phyloP scores from a whole-genome alignment of 2,888 invertebrate genomes.

The Caenorhabditis imperialis region DNA sequence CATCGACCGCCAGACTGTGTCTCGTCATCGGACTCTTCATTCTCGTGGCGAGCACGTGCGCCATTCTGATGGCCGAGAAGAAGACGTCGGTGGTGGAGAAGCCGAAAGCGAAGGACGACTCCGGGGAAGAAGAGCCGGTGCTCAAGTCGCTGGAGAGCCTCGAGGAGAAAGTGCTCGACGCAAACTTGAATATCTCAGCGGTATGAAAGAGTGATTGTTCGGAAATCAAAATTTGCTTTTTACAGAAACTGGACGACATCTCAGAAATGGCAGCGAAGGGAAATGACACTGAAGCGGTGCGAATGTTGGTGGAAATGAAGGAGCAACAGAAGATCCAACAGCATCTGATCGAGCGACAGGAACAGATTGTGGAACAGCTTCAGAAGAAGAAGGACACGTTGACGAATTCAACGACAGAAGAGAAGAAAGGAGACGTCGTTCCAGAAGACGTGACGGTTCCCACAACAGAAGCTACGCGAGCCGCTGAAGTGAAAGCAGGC shows the following conservation, averaged over 20 bases:
- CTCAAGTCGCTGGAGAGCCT: constrained; percentile 64
- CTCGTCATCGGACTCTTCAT: constrained; percentile 88
- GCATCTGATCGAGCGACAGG: constrained; percentile 66
- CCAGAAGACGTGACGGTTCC: too few species aligned
- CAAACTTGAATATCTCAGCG: constrained; percentile 69
- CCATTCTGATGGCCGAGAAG: constrained; percentile 82
- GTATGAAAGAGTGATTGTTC: constrained; percentile 16
- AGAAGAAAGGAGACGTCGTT: too few species aligned
- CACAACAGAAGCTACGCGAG: too few species aligned
- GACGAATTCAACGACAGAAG: too few species aligned
- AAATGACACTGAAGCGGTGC: constrained; percentile 64
- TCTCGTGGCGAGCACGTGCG: constrained; percentile 91
- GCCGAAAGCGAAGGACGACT: constrained; percentile 55
- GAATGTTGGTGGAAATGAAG: constrained; percentile 66
- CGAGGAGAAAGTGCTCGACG: constrained; percentile 66
- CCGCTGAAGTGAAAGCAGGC: too few species aligned
- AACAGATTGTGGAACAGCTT: constrained; percentile 65
- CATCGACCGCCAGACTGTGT: constrained; percentile 80
- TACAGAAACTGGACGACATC: constrained; percentile 65
- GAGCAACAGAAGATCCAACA: constrained; percentile 66
- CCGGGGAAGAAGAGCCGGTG: constrained; percentile 54
- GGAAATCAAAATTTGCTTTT: background rate
- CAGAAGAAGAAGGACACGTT: constrained; percentile 61
- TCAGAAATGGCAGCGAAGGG: constrained; percentile 64
- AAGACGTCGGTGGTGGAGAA: constrained; percentile 63